phyloP scores from a whole-genome alignment of 2,797 vertebrate species.

The Peromyscus aztecus region DNA sequence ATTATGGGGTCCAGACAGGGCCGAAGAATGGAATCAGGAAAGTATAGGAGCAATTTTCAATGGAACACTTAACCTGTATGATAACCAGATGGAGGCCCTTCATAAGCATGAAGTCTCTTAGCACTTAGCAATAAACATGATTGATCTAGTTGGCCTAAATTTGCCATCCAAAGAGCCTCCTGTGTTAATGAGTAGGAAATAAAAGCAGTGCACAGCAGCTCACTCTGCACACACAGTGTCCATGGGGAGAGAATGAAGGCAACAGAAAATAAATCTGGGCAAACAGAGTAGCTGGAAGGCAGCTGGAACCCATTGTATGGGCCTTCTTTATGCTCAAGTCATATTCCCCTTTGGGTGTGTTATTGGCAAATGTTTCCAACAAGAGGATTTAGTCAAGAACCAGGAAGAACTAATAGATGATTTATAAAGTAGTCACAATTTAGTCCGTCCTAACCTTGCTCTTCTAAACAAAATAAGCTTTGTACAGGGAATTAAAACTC shows the following conservation, averaged over 20 bases:
- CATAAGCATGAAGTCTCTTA: conserved; percentile 22
- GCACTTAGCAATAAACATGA: conserved; percentile 25
- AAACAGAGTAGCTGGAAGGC: not conserved
- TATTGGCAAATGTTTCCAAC: not conserved
- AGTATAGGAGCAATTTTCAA: not conserved
- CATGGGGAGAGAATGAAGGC: not conserved
- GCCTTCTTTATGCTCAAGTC: not conserved
- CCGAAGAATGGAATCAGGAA: not conserved
- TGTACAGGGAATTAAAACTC: not conserved
- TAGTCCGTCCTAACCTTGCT: not conserved
- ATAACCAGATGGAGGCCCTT: conserved; percentile 1
- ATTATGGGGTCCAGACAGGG: not conserved
- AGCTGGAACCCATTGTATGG: not conserved
- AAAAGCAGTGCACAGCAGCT: not conserved
- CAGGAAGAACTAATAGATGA: not conserved
- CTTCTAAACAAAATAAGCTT: conserved; percentile 43
- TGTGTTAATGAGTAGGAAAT: not conserved
- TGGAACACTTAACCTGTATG: not conserved
- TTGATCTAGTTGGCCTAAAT: not conserved
- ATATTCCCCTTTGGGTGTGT: not conserved
- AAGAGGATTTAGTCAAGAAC: not conserved
- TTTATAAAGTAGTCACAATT: not conserved
- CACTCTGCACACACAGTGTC: conserved; percentile 2
- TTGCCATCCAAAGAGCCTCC: not conserved
- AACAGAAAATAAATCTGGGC: conserved; percentile 39